Base-by-base conservation (phyloP, 2,113 vertebrate genomes). In the Vulpes ferrilata region DNA sequence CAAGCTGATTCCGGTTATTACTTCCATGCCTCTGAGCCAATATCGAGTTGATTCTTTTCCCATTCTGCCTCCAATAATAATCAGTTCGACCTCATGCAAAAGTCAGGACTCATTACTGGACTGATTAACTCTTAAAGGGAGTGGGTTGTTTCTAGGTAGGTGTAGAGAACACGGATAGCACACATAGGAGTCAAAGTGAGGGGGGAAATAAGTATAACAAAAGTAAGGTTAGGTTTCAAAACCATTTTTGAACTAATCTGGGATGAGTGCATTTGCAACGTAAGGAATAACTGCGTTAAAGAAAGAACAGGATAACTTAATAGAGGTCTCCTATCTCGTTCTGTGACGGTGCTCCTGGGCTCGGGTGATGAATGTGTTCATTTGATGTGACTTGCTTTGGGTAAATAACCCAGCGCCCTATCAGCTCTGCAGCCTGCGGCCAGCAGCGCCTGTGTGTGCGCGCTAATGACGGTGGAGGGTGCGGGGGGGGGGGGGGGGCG, bases 341-440 rank as follows among this genome's bases (percentile, higher is more conserved):
- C 92, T 25, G 16, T 60, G 88, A 59, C 2, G n/a, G 80, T 57
- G 69, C 93, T 95, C 85, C 87, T 92, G 97, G 92, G 81, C 84
- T 92, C n/a, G 17, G 71, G 85, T 81, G 95, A 97, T 92, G 88
- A 80, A 86, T 74, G 93, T 87, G 93, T 95, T 96, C 96, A 83
- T 90, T 98, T 97, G 76, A 60, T 78, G 48, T 27, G 89, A 53
- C 85, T 97, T 65, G 93, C 92, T 82, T 88, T 81, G 87, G 84
- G 59, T 92, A 96, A 96, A 96, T 96, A 95, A 79, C 96, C 92
- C 55, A 59, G 84, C 59, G 80, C 92, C 85, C 48, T 86, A 78
- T 89, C 88, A 65, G 92, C 74, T 96, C 78, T 43, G 51, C 73
- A 86, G 90, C 85, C 84, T 3, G 12, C 20, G 71, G 62, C 82